Base-by-base conservation (phyloP, 2,888 invertebrate species). In the Cataglyphis cursor region DNA sequence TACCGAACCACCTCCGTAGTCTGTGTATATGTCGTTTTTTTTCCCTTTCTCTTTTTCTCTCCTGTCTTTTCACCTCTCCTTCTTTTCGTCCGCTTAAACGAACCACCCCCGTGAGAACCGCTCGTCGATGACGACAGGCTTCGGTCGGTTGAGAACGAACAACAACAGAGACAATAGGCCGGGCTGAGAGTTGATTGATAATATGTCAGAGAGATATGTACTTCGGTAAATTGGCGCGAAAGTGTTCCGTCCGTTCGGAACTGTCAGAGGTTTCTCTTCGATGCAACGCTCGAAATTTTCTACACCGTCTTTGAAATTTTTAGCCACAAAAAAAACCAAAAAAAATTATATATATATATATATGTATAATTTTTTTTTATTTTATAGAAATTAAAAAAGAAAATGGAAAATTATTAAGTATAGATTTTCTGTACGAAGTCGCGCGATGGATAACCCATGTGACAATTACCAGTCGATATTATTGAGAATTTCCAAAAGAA, bases 61-160 rank as follows among this genome's bases (percentile, higher is more conserved):
- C 6, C 62, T 41, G 57, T 70, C 66, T 44, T 66, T 66, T 44
- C 61, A 15, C 65, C 18, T 82, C 64, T 51, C 24, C 62, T 74
- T 64, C 59, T 75, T 44, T 66, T 62, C 78, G 48, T 51, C 73
- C 74, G 72, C 31, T 82, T 61, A 68, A 81, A 66, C 74, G 82
- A 75, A 61, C 75, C 83, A 84, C 81, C 86, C 84, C 75, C 90
- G 88, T 88, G 90, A 90, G 88, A 90, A 90, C 83, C 73, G 80
- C 35, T 48, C 66, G 68, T 44, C 62, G 82, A 81, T 51, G 81
- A 81, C 81, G 74, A 44, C 70, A 35, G 57, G 62, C 70, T 54
- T n/a, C 66, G 82, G 38, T 28, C 75, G 74, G 81, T 31, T 73
- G 73, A 38, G 81, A 81, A 48, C 75, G 65, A 51, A 8, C 54